phyloP scores from a whole-genome alignment of 2,888 invertebrate genomes.

The Monoplex corrugatus region DNA sequence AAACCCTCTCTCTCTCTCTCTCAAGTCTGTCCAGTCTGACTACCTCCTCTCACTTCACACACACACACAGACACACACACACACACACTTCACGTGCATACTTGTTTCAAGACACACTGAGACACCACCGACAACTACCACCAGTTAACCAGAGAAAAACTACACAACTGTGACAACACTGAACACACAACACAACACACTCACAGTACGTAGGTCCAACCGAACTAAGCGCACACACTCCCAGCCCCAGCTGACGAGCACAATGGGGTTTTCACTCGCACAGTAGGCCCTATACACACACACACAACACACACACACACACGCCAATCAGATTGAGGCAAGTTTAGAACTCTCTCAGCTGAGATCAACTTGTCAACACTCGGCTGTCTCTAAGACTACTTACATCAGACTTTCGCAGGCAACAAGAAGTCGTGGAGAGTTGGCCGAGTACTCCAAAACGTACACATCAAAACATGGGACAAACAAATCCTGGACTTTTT shows the following conservation, averaged over 20 bases:
- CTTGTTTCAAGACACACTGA: no score
- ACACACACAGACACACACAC: no score
- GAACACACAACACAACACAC: no score
- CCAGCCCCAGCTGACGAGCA: no score
- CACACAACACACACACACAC: not conserved
- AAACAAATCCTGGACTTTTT: not conserved
- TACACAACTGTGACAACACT: no score
- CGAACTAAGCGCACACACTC: no score
- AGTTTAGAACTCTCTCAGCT: not conserved
- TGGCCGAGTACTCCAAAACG: slow-evolving; percentile 38
- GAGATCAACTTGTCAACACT: slow-evolving; percentile 10
- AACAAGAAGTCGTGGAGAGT: slow-evolving; percentile 36
- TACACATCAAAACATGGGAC: slow-evolving; percentile 38
- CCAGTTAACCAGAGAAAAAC: no score
- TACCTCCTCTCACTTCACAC: not conserved
- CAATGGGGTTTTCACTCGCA: no score
- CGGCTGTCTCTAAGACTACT: not conserved
- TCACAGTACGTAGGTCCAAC: no score
- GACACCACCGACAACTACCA: no score
- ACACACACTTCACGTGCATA: not conserved
- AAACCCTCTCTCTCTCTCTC: not conserved
- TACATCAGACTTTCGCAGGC: slow-evolving; percentile 37
- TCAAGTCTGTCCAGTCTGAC: not conserved
- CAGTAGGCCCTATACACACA: no score
- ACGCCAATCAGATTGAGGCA: not conserved